Evolutionary conservation across 2,888 invertebrate species (phyloP), one percentile per base, ranked within the genome.

Genomic region (Cyaniris semiargus): DNA sequence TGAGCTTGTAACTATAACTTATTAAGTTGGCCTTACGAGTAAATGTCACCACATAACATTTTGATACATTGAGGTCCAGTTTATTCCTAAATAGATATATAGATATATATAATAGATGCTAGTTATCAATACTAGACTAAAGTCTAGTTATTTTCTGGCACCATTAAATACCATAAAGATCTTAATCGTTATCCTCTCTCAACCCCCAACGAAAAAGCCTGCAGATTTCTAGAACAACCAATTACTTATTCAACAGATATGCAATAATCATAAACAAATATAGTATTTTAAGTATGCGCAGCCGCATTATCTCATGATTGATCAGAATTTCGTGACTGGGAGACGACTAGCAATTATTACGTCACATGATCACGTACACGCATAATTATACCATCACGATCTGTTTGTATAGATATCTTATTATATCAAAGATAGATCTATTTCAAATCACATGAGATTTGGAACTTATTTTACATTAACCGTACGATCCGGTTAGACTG

Each of bases 341-440:
- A 27, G 66, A 66, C 66, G 66, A 18, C 27, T 31, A 31, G 66
- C 66, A 66, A 66, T 66, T 66, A 66, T 66, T 27, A 66, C 66
- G 66, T 66, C 66, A 66, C 18, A 31, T 5, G 6, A 66, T 31
- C 66, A 66, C 66, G 66, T 66, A 66, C 66, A 27, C 8, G 58
- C 21, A 6, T 60, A 60, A 60, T 66, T 66, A 27, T 31, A 27
- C 4, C 1, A 66, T 66, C 66, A 66, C 66, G 66, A 66, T 66
- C 18, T 66, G 27, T 66, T 66, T 18, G 66, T 31, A 27, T 60
- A 21, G 13, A 10, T 48, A 48, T 44, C 44, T 10, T 1, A 48
- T 48, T 0, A 53, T 53, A 44, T 44, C 10, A 44, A 44, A 38
- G 38, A 38, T 38, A 10, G 13, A 44, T 44, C 44, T 44, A 44